Percentiles rank a stretch among this genome's conserved stretches.
These are phyloP conservation scores for Gymnodraco acuticeps DNA, from an alignment of 2,797 vertebrate species.

Conservation along the genomic window DNA sequence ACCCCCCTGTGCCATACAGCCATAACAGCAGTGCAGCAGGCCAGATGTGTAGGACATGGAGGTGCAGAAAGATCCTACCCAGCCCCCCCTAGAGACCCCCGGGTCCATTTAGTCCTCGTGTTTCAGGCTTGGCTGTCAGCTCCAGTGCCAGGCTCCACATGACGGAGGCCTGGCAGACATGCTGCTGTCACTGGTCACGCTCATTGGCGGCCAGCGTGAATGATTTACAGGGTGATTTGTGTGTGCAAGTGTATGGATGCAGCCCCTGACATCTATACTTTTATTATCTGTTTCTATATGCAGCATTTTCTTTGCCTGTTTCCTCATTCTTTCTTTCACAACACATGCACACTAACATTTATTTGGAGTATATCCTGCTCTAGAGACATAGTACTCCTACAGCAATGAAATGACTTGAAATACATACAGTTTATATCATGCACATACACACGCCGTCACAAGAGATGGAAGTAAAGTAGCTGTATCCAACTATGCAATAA, in stretches of 20 bases:
- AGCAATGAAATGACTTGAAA: constrained; percentile 10
- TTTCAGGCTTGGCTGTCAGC: constrained; percentile 57
- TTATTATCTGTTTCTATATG: constrained; percentile 14
- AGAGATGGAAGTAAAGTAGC: constrained; percentile 8
- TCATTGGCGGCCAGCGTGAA: constrained; percentile 26
- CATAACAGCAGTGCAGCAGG: constrained; percentile 57
- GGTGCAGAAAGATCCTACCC: constrained; percentile 75
- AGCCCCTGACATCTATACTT: constrained; percentile 11
- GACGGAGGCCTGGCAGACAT: constrained; percentile 50
- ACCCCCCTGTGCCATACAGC: constrained; percentile 21
- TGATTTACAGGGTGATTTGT: constrained; percentile 45
- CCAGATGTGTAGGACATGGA: constrained; percentile 68
- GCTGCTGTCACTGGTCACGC: constrained; percentile 49
- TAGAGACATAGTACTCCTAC: constrained; percentile 19
- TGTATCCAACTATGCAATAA: not conserved
- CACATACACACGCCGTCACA: constrained; percentile 6
- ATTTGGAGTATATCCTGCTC: constrained; percentile 8
- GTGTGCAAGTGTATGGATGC: constrained; percentile 6
- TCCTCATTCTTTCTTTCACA: not conserved
- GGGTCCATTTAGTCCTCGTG: constrained; percentile 64
- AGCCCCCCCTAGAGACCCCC: constrained; percentile 55
- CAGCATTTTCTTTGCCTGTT: not conserved
- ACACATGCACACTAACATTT: constrained; percentile 5
- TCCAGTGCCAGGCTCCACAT: constrained; percentile 49
- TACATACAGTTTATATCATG: constrained; percentile 12